phyloP scores from a whole-genome alignment of 2,113 vertebrate genomes.

The Corythoichthys haematopterus region DNA sequence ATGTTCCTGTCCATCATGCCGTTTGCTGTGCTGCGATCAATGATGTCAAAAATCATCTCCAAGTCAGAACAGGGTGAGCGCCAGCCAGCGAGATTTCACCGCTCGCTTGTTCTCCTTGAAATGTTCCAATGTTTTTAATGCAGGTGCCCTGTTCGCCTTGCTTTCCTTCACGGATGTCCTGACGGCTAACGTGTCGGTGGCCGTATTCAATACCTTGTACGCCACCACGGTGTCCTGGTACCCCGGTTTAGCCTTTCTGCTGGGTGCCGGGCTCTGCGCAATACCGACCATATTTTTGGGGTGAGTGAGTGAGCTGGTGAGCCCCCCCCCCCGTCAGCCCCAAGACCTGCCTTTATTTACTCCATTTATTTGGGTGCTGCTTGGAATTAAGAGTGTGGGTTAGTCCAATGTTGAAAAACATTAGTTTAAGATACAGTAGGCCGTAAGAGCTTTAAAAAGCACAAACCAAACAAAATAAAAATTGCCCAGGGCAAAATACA shows the following conservation, averaged over 20 bases:
- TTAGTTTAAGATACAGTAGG: no score
- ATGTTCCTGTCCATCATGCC: conserved; percentile 82
- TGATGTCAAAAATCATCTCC: conserved; percentile 87
- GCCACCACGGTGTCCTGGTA: conserved; percentile 83
- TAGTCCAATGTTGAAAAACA: no score
- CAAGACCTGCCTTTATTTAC: no score
- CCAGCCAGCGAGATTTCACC: neutral
- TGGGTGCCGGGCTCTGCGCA: conserved; percentile 77
- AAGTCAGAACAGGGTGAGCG: conserved; percentile 85
- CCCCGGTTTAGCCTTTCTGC: conserved; percentile 83
- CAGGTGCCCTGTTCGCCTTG: conserved; percentile 89
- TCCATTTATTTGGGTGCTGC: no score
- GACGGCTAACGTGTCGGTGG: conserved; percentile 55
- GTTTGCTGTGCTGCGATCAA: conserved; percentile 84
- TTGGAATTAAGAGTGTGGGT: no score
- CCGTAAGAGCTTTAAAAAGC: no score
- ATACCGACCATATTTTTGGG: conserved; percentile 76
- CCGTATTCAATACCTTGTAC: conserved; percentile 81
- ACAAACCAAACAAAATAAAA: no score
- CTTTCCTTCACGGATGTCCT: conserved; percentile 84
- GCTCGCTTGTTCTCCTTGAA: neutral
- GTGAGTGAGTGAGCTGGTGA: conserved; percentile 67
- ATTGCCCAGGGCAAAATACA: no score
- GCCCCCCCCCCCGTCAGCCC: no score
- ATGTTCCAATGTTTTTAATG: conserved; percentile 6